A percentile compares a stretch with the other conserved stretches of the same genome.
phyloP scores from a whole-genome alignment of 1,140 invertebrate species.

The Tetraneura akinire region DNA sequence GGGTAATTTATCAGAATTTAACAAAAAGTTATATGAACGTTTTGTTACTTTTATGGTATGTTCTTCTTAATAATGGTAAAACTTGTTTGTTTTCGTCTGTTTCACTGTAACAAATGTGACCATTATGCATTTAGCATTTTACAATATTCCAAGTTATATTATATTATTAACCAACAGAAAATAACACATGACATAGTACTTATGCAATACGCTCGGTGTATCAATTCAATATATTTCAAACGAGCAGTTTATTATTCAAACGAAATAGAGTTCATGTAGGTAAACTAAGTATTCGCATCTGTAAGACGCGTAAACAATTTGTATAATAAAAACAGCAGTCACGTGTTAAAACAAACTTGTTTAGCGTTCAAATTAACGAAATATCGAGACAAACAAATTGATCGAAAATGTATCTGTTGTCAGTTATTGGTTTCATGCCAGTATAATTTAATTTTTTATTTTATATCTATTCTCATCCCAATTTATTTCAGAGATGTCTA shows the following conservation, averaged over 20 bases:
- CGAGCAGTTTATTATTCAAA: no score
- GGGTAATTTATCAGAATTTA: neutral
- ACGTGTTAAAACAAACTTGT: neutral
- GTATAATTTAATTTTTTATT: no score
- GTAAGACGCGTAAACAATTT: neutral
- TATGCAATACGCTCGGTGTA: no score
- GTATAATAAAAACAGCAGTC: neutral
- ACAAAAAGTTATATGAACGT: neutral
- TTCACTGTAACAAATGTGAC: neutral
- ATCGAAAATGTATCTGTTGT: neutral
- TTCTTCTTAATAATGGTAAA: neutral
- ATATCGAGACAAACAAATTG: neutral
- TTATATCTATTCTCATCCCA: neutral
- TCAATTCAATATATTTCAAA: no score
- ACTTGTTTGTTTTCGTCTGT: neutral
- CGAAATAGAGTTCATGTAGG: no score
- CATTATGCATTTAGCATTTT: no score
- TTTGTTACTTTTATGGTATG: neutral
- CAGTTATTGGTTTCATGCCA: neutral
- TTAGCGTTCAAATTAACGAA: neutral
- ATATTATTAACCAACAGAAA: no score
- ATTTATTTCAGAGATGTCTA: neutral
- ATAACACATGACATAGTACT: no score
- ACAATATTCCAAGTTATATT: no score
- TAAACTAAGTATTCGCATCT: no score